Evolutionary conservation across 2,113 vertebrate genomes (phyloP).

Genomic region (Mirounga angustirostris): DNA sequence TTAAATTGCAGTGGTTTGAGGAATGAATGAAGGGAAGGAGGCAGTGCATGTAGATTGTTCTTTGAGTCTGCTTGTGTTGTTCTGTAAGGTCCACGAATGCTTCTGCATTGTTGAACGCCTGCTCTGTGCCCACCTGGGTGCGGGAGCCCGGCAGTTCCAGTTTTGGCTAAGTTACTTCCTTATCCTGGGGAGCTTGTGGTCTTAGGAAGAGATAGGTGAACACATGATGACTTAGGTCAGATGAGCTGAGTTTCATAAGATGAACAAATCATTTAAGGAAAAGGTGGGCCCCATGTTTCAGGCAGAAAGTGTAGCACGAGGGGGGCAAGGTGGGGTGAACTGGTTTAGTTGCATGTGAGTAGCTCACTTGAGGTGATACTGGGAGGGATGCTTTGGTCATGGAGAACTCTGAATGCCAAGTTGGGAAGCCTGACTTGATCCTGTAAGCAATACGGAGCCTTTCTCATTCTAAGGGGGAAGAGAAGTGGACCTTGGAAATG

Average conservation of each 20-base stretch:
- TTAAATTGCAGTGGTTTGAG: background rate
- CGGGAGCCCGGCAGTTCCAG: background rate
- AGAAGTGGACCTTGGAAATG: background rate
- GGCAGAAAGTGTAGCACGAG: background rate
- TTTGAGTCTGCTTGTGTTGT: background rate
- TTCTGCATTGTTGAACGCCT: background rate
- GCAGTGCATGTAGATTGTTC: background rate
- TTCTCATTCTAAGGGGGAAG: background rate
- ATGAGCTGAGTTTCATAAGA: background rate
- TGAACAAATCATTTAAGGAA: background rate
- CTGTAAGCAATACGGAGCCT: background rate
- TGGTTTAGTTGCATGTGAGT: fast-evolving
- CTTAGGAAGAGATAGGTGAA: background rate
- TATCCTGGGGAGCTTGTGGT: background rate
- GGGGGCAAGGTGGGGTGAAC: background rate
- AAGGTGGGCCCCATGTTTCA: background rate
- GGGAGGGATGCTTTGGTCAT: background rate
- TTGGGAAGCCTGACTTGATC: background rate
- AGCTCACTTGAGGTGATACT: background rate
- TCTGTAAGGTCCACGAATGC: background rate
- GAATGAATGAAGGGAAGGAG: background rate
- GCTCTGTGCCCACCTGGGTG: background rate
- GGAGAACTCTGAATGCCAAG: background rate
- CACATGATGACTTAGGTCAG: background rate
- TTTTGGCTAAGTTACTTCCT: background rate